Conservation (phyloP, 92 coral and sea anemone genomes). For the Virgularia gustaviana region DNA sequence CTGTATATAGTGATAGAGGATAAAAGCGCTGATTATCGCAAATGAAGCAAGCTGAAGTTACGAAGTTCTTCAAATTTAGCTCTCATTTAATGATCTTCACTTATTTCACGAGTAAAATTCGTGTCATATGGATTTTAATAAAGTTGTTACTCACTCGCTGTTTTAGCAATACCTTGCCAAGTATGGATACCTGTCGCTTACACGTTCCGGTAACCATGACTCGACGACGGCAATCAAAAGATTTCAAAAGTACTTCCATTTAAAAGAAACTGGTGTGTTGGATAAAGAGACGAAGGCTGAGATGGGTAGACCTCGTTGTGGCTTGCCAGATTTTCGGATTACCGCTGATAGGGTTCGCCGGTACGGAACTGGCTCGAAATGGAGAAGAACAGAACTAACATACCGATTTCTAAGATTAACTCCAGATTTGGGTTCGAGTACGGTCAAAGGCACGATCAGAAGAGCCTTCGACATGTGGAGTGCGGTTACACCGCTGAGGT, state of each 20-base stretch:
- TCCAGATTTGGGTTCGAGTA: not conserved
- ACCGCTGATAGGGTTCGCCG: conserved; percentile 52
- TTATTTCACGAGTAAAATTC: too few species aligned
- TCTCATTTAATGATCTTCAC: too few species aligned
- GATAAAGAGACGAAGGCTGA: conserved; percentile 60
- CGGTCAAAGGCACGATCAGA: not conserved
- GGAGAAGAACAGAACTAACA: conserved; percentile 47
- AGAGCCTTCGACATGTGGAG: conserved; percentile 44
- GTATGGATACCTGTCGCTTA: not conserved
- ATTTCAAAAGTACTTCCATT: conserved; percentile 71
- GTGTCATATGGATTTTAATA: too few species aligned
- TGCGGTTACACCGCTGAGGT: conserved; percentile 41
- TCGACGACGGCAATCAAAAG: conserved; percentile 56
- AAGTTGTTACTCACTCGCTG: too few species aligned
- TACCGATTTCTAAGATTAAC: not conserved
- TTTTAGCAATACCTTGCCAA: not conserved
- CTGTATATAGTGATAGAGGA: too few species aligned
- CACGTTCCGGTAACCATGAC: conserved; percentile 62
- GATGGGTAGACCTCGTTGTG: conserved; percentile 88
- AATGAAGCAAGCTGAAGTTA: too few species aligned
- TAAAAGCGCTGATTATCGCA: too few species aligned
- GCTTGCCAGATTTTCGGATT: conserved; percentile 64
- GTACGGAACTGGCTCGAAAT: conserved; percentile 41
- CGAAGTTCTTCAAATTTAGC: too few species aligned
- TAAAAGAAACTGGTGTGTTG: conserved; percentile 63